These are phyloP conservation scores for Engystomops pustulosus DNA, from an alignment of 2,113 vertebrate species.

Conservation along the genomic window DNA sequence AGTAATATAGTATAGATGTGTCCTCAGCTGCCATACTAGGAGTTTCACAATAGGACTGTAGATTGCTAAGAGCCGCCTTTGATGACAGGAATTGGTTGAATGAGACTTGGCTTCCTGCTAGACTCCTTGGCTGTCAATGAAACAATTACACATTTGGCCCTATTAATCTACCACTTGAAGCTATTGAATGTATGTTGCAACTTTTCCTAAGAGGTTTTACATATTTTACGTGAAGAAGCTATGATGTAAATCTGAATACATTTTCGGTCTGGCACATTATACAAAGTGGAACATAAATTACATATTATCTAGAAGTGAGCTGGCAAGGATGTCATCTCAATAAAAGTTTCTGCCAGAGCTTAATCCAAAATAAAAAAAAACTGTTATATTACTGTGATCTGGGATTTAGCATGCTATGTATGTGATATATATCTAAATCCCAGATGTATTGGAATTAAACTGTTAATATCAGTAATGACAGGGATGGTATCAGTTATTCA, in stretches of 20 bases:
- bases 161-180: neutral
- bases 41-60: neutral
- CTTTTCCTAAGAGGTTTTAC: neutral
- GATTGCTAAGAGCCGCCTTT: neutral
- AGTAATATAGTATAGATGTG: neutral
- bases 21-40: neutral
- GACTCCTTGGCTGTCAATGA: neutral
- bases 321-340: neutral
- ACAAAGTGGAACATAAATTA: conserved; percentile 24
- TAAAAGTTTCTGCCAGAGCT: neutral
- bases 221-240: neutral
- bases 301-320: conserved; percentile 8
- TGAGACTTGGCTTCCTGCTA: neutral
- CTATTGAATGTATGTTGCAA: neutral
- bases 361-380: too few relatives aligned
- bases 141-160: neutral
- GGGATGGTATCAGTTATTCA: too few relatives aligned
- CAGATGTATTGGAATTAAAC: too few relatives aligned
- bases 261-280: neutral
- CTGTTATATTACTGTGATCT: too few relatives aligned
- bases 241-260: conserved; percentile 2
- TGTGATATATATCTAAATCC: too few relatives aligned
- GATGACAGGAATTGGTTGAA: neutral
- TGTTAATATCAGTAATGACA: too few relatives aligned
- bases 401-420: too few relatives aligned